Base-by-base conservation (phyloP, 2,113 vertebrate genomes). In the Psittacula cyanocephala region DNA sequence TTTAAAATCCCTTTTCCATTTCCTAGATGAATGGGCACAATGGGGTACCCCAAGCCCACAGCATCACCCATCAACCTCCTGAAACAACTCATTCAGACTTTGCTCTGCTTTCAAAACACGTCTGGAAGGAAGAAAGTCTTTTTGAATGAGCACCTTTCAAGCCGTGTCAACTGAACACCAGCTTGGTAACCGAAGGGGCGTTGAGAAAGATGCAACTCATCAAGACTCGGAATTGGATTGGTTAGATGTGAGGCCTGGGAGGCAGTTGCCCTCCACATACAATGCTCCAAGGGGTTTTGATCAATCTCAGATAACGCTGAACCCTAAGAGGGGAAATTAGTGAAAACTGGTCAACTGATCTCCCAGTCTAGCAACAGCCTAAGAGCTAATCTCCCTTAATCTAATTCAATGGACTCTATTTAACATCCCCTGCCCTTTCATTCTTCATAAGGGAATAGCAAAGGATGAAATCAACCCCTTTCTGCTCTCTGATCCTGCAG, bases 81-180 rank as follows among this genome's bases (percentile, higher is more conserved):
- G 71, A 65, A 90, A 93, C 89, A 53, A 43, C 89, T 81, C 89
- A 84, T 93, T 93, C 85, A 86, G 33, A 33, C 68, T 39, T 35
- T 7, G 10, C 65, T 70, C 72, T 8, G 35, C 25, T 81, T 80
- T 92, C 92, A 71, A 74, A 94, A 93, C 28, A 57, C 17, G 2
- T 94, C 81, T 89, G 74, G 93, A 75, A 85, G 84, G 77, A 92
- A 87, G 81, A 65, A 83, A 87, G 55, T 18, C 80, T 69, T 92
- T 93, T 68, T 87, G 81, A 97, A 78, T 47, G 33, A 96, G 93
- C 43, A 87, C 79, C 92, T 94, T 97, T 97, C 93, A 96, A 88
- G 91, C 88, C 55, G 75, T 92, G 80, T 95, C 81, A 89, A 93
- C 89, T 75, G 93, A 86, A 94, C 84, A 86, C 41, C 28, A 89